A percentile compares a stretch with the other conserved stretches of the same genome.
Conservation (phyloP, 2,113 vertebrate genomes). For the sheep (Ovis aries) region DNA sequence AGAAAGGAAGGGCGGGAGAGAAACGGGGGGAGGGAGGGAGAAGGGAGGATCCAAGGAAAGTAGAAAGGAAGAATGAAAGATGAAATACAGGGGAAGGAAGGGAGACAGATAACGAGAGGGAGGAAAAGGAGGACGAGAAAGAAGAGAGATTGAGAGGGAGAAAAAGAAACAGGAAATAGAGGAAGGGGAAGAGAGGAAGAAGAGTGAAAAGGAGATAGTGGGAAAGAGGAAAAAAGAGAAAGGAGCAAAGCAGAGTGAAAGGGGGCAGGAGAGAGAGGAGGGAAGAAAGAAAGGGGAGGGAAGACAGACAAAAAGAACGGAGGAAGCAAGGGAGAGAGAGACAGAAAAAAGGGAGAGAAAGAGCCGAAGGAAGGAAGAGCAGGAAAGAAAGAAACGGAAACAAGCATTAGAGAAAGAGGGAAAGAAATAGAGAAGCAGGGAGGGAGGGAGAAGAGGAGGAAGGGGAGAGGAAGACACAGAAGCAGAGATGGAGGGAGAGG, state of each 20-base stretch:
- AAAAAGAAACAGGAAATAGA: no score
- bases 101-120: no score
- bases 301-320: not conserved
- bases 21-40: no score
- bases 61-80: no score
- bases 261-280: not conserved
- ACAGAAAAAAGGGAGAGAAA: not conserved
- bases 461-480: no score
- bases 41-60: not conserved
- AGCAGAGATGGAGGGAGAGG: no score
- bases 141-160: no score
- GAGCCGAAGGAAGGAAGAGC: not conserved
- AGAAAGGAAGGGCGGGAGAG: not conserved
- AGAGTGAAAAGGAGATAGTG: not conserved
- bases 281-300: no score
- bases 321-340: not conserved
- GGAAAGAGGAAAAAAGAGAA: not conserved
- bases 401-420: not conserved
- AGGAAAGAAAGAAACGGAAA: not conserved
- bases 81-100: not conserved
- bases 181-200: not conserved
- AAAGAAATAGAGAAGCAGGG: not conserved
- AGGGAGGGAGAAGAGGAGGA: no score
- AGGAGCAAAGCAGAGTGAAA: not conserved
- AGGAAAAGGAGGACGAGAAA: no score